Percentiles rank a stretch among this genome's conserved stretches.
Evolutionary conservation across 2,797 vertebrate genomes (phyloP).

Genomic region (Hypotaenidia okinawae): DNA sequence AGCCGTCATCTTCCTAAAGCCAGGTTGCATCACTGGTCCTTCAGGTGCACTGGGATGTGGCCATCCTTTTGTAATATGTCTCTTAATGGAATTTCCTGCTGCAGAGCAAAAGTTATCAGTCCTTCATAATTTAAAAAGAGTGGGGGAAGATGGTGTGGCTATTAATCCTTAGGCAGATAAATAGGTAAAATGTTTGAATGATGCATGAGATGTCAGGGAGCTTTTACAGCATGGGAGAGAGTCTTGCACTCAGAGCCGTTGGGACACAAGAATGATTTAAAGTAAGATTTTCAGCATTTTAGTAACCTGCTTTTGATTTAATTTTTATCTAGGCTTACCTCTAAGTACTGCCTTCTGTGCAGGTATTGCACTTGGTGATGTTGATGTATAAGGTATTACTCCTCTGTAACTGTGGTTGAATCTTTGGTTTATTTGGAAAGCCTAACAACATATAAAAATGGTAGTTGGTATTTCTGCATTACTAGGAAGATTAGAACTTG

Average conservation of each 20-base stretch:
- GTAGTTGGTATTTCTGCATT: background rate
- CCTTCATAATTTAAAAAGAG: background rate
- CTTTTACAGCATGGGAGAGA: background rate
- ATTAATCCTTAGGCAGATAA: constrained; percentile 45
- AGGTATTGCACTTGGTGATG: background rate
- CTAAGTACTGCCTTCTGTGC: background rate
- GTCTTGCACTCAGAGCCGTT: background rate
- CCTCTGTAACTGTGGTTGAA: background rate
- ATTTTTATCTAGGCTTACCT: background rate
- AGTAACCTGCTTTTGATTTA: background rate
- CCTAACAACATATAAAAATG: background rate
- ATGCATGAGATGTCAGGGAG: constrained; percentile 22
- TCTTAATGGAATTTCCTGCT: constrained; percentile 29
- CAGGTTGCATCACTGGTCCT: background rate
- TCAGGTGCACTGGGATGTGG: background rate
- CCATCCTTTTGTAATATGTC: accelerated
- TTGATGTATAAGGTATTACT: background rate
- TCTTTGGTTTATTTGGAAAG: background rate
- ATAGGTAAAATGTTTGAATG: constrained; percentile 20
- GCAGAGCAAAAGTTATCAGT: constrained; percentile 5
- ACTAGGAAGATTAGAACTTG: background rate
- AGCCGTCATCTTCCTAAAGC: background rate
- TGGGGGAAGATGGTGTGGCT: background rate
- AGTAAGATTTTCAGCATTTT: background rate
- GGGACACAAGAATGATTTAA: background rate